Conservation (phyloP, 2,113 vertebrate genomes). For the Opisthocomus hoazin region DNA sequence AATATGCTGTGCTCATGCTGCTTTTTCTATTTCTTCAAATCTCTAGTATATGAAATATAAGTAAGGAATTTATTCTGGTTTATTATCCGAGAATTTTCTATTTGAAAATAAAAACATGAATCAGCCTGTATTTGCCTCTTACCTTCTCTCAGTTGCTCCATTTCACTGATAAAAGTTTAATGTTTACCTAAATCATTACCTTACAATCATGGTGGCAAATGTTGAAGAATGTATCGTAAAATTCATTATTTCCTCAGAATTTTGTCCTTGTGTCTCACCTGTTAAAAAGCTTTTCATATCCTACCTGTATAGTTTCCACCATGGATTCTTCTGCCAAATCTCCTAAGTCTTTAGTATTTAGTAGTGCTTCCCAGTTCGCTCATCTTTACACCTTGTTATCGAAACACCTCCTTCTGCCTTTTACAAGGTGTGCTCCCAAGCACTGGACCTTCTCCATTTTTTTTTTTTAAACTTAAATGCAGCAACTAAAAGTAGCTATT, state of each 20-base stretch:
- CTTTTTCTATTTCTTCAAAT: background rate
- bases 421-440: background rate
- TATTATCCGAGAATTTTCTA: background rate
- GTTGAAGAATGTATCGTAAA: background rate
- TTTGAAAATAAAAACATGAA: background rate
- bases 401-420: background rate
- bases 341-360: background rate
- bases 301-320: background rate
- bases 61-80: background rate
- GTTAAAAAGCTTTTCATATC: background rate
- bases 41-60: background rate
- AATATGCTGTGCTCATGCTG: background rate
- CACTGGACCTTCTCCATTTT: background rate
- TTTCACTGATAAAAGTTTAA: background rate
- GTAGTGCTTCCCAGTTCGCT: background rate
- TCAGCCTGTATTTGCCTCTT: background rate
- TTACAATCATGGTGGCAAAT: background rate
- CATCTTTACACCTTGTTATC: background rate
- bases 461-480: background rate
- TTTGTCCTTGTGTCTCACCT: background rate
- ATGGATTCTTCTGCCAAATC: background rate
- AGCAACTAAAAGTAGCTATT: background rate
- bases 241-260: background rate
- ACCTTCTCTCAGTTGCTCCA: background rate
- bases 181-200: background rate